Evolutionary conservation across 1,140 invertebrate genomes (phyloP).

Genomic region (Trichonephila inaurata): DNA sequence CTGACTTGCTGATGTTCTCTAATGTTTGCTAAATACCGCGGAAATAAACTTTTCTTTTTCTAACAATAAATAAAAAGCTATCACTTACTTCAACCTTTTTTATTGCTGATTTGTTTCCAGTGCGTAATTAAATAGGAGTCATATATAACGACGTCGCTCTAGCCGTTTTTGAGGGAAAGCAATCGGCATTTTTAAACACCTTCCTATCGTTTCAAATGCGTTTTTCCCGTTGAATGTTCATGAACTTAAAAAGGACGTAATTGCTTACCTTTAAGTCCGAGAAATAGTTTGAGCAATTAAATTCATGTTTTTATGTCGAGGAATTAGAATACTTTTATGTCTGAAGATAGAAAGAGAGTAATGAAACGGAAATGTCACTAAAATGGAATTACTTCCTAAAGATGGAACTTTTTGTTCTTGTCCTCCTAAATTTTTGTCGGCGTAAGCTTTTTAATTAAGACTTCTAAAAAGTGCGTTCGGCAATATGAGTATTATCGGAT

Average conservation of each 20-base stretch:
- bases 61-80: slow-evolving; percentile 55
- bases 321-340: slow-evolving; percentile 67
- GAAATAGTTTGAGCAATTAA: slow-evolving; percentile 64
- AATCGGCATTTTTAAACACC: slow-evolving; percentile 53
- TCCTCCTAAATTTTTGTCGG: slow-evolving; percentile 26
- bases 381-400: slow-evolving; percentile 62
- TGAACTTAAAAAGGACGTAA: slow-evolving; percentile 49
- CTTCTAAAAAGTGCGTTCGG: not conserved
- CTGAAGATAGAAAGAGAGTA: slow-evolving; percentile 24
- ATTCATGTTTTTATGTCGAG: slow-evolving; percentile 53
- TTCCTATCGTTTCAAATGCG: slow-evolving; percentile 25
- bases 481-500: slow-evolving; percentile 38
- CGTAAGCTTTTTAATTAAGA: slow-evolving; percentile 67
- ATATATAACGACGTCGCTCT: slow-evolving; percentile 36
- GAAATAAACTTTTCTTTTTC: not conserved
- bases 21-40: not conserved
- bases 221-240: slow-evolving; percentile 35
- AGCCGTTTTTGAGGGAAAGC: slow-evolving; percentile 23
- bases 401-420: slow-evolving; percentile 50
- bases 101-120: slow-evolving; percentile 14
- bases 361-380: slow-evolving; percentile 48
- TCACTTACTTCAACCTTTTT: slow-evolving; percentile 56
- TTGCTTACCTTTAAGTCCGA: slow-evolving; percentile 50
- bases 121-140: slow-evolving; percentile 59
- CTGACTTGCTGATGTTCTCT: not conserved